Evolutionary conservation across 2,797 vertebrate genomes (phyloP).

Genomic region (Nothura maculosa): DNA sequence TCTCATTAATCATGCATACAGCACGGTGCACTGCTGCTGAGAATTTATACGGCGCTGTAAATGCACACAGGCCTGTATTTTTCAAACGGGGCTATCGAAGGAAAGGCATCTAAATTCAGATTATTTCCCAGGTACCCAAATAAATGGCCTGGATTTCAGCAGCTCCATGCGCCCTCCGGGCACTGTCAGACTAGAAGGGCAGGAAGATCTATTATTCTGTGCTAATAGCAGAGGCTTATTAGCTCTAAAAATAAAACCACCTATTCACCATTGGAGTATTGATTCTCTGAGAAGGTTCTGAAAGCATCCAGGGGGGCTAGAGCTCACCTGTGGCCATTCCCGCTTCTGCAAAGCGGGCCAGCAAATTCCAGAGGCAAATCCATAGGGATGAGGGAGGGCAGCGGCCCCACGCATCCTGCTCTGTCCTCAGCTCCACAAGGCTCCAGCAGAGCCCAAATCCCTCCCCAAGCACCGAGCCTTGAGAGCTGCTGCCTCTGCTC

Average conservation of each 20-base stretch:
- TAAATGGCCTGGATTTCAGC: neutral
- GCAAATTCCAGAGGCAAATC: neutral
- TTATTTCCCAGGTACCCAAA: slow-evolving; percentile 25
- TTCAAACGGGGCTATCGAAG: neutral
- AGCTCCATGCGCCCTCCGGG: neutral
- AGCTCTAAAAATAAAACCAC: slow-evolving; percentile 19
- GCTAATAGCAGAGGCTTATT: neutral
- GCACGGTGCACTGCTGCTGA: neutral
- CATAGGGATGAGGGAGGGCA: neutral
- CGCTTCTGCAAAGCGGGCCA: too few relatives aligned
- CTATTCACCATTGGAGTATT: neutral
- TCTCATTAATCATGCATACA: slow-evolving; percentile 54
- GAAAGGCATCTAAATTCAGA: slow-evolving; percentile 42
- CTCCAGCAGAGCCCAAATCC: neutral
- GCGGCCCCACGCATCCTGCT: neutral
- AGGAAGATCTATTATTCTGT: neutral
- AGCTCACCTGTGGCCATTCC: neutral
- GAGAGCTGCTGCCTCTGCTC: neutral
- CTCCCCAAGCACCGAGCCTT: neutral
- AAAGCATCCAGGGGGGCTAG: neutral
- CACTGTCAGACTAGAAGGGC: neutral
- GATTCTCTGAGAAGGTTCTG: neutral
- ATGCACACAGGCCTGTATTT: slow-evolving; percentile 13
- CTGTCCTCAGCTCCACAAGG: neutral
- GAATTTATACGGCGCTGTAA: slow-evolving; percentile 12